Conservation (phyloP, 1,140 invertebrate genomes). For the Tetramorium parvispinum region DNA sequence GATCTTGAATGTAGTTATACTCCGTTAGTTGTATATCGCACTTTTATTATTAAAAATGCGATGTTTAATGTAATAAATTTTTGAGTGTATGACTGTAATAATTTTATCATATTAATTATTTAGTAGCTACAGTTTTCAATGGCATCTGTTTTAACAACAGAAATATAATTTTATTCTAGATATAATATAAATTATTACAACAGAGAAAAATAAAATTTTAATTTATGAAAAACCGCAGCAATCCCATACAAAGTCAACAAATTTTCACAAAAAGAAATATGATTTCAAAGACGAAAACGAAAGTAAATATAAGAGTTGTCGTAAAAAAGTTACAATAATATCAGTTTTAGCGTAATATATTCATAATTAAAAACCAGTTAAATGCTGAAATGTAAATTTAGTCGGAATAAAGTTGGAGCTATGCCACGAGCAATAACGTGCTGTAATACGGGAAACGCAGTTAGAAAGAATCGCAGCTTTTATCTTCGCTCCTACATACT, state of each 20-base stretch:
- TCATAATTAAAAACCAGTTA: conserved; percentile 13
- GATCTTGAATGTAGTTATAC: background rate
- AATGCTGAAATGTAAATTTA: conserved; percentile 19
- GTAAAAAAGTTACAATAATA: background rate
- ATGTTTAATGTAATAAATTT: background rate
- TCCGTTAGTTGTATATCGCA: background rate
- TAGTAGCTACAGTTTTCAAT: background rate
- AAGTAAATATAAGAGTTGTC: background rate
- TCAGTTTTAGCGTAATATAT: background rate
- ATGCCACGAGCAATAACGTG: conserved; percentile 21
- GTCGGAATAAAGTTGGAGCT: background rate
- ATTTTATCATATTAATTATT: background rate
- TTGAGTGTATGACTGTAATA: background rate
- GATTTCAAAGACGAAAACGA: background rate
- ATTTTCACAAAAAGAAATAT: background rate
- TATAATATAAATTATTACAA: background rate
- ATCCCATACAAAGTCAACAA: background rate
- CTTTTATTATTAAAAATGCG: background rate
- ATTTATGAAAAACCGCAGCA: background rate
- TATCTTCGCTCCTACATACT: background rate
- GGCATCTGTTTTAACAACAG: background rate
- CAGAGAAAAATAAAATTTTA: background rate
- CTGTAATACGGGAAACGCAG: background rate
- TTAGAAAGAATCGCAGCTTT: conserved; percentile 14
- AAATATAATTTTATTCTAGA: background rate